Conservation (phyloP, 1,140 invertebrate genomes). For the Temnothorax nylanderi region DNA sequence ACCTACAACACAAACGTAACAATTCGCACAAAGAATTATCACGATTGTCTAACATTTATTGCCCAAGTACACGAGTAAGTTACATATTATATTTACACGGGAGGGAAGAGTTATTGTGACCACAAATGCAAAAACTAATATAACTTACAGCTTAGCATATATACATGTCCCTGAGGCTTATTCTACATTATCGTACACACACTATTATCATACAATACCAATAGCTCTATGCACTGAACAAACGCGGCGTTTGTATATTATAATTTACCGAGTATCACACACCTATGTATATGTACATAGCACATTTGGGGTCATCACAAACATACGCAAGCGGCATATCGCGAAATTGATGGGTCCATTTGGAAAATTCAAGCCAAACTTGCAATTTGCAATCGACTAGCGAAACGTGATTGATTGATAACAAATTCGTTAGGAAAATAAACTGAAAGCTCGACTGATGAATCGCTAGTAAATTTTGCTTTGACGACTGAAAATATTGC, state of each 20-base stretch:
- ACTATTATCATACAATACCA: slow-evolving; percentile 70
- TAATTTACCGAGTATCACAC: slow-evolving; percentile 49
- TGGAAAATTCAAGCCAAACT: not conserved
- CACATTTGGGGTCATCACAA: slow-evolving; percentile 56
- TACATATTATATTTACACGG: slow-evolving; percentile 77
- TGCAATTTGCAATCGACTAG: slow-evolving; percentile 27
- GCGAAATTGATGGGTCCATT: slow-evolving; percentile 17
- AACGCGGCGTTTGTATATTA: slow-evolving; percentile 41
- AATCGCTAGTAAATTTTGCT: not conserved
- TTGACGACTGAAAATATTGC: slow-evolving; percentile 35
- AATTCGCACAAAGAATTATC: slow-evolving; percentile 44
- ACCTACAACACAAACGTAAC: slow-evolving; percentile 15
- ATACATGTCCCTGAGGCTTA: slow-evolving; percentile 81
- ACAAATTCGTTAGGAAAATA: slow-evolving; percentile 44
- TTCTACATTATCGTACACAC: slow-evolving; percentile 75
- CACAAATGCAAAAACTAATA: slow-evolving; percentile 77
- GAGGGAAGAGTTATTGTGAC: slow-evolving; percentile 62
- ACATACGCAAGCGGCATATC: slow-evolving; percentile 39
- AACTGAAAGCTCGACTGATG: slow-evolving; percentile 32
- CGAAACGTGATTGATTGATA: slow-evolving; percentile 7
- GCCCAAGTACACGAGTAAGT: slow-evolving; percentile 74
- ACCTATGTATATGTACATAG: slow-evolving; percentile 61
- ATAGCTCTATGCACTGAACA: slow-evolving; percentile 64
- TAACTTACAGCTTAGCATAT: slow-evolving; percentile 77
- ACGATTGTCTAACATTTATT: slow-evolving; percentile 82